Percentiles rank a stretch among this genome's conserved stretches.
Conservation (phyloP, 2,888 invertebrate species). For the Odontothrips loti region DNA sequence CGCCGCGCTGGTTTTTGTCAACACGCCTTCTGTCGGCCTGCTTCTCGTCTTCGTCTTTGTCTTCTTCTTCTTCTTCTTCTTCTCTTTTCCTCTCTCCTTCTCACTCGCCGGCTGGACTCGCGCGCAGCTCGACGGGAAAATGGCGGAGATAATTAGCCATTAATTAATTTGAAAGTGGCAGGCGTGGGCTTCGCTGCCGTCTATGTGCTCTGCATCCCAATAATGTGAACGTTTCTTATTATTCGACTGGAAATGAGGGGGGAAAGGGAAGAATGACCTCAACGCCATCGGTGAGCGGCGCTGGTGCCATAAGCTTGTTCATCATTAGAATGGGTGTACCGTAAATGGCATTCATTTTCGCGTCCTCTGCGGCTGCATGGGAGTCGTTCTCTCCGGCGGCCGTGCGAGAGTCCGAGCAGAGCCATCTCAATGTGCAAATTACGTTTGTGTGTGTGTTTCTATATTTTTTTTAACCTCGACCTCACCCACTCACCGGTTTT, state of each 20-base stretch:
- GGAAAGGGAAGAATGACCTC: not conserved
- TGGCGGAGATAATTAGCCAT: not conserved
- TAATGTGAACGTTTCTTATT: not conserved
- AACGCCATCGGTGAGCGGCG: not conserved
- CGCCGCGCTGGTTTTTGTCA: no score
- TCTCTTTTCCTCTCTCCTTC: no score
- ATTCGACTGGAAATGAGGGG: not conserved
- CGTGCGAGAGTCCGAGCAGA: not conserved
- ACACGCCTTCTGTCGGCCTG: no score
- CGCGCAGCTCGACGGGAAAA: no score
- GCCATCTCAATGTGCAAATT: not conserved
- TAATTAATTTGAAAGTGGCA: slow-evolving; percentile 16
- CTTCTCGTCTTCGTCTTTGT: no score
- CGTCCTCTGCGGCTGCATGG: not conserved
- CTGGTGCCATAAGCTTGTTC: not conserved
- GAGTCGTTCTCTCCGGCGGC: not conserved
- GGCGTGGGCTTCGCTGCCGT: not conserved
- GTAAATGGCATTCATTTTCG: not conserved
- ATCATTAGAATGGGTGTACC: not conserved
- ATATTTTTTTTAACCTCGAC: not conserved
- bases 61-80: no score
- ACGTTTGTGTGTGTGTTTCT: not conserved
- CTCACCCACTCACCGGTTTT: not conserved
- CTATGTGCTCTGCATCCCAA: slow-evolving; percentile 3
- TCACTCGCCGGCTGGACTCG: no score